A percentile compares a stretch with the other conserved stretches of the same genome.
These are phyloP conservation scores for Hyles lineata DNA, from an alignment of 2,888 invertebrate genomes.

Conservation along the genomic window DNA sequence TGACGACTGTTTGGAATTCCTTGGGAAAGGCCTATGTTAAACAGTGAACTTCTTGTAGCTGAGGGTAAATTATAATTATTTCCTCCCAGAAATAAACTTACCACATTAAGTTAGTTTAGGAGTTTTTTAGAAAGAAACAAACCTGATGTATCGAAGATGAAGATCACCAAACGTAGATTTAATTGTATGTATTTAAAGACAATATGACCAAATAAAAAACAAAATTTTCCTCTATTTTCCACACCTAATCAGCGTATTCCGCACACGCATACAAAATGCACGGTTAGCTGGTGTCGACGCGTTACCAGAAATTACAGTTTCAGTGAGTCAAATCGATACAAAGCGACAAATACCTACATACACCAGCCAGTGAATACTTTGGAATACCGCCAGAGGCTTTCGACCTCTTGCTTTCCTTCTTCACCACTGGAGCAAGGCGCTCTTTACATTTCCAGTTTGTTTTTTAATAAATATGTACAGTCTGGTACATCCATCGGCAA, in stretches of 20 bases:
- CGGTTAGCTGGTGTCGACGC: constrained; percentile 14
- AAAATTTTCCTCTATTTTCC: not conserved
- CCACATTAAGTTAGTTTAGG: no score
- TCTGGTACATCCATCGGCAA: constrained; percentile 23
- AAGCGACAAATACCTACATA: constrained; percentile 58
- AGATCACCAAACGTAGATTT: no score
- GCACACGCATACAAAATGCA: constrained; percentile 7
- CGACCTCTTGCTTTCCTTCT: constrained; percentile 62
- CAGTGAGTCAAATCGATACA: constrained; percentile 76
- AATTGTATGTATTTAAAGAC: not conserved
- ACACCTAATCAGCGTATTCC: not conserved
- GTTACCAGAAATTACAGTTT: constrained; percentile 64
- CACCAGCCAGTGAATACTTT: constrained; percentile 60
- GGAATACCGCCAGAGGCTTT: constrained; percentile 70
- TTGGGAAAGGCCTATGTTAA: no score
- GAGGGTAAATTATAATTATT: no score
- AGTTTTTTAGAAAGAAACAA: no score
- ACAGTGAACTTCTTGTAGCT: no score
- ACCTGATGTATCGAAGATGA: no score
- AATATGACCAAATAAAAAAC: not conserved
- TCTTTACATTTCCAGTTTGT: constrained; percentile 28
- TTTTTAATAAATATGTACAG: constrained; percentile 25
- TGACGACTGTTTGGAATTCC: no score
- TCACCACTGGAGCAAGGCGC: constrained; percentile 49
- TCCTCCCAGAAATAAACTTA: no score